These are phyloP conservation scores for Cynaeus angustus DNA, from an alignment of 2,888 invertebrate genomes.

Conservation along the genomic window DNA sequence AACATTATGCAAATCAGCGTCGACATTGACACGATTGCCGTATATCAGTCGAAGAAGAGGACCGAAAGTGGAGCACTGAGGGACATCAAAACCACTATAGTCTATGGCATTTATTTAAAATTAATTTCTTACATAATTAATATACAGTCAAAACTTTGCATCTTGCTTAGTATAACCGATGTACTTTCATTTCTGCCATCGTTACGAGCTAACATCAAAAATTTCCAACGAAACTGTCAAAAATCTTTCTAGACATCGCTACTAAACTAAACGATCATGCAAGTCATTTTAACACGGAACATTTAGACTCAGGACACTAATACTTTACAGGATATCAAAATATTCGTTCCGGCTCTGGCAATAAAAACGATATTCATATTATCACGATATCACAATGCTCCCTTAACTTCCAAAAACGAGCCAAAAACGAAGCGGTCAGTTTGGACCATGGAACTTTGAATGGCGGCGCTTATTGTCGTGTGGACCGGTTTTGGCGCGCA, in stretches of 20 bases:
- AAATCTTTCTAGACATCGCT: neutral
- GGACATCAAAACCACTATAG: neutral
- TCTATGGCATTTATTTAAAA: constrained; percentile 42
- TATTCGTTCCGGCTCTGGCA: constrained; percentile 39
- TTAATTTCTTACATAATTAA: constrained; percentile 33
- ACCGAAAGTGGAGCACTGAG: no score
- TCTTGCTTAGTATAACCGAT: constrained; percentile 20
- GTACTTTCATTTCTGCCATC: constrained; percentile 49
- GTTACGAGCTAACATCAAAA: constrained; percentile 42
- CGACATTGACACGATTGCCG: constrained; percentile 39
- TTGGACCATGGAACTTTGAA: neutral
- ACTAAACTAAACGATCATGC: constrained; percentile 31
- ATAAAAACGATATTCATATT: constrained; percentile 44
- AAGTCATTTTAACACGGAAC: constrained; percentile 13
- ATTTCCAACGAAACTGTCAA: constrained; percentile 10
- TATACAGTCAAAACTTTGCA: constrained; percentile 34
- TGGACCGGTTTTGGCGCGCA: no score
- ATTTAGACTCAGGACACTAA: constrained; percentile 2
- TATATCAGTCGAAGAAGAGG: constrained; percentile 5
- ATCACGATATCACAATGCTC: constrained; percentile 50
- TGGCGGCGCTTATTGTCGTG: constrained; percentile 10
- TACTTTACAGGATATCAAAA: constrained; percentile 41
- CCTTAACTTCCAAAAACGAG: constrained; percentile 12
- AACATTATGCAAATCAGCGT: constrained; percentile 35
- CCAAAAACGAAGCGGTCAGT: constrained; percentile 8